Evolutionary conservation across 2,797 vertebrate species (phyloP), one percentile per base, ranked within the genome.

Genomic region (Hephaestus fuliginosus): DNA sequence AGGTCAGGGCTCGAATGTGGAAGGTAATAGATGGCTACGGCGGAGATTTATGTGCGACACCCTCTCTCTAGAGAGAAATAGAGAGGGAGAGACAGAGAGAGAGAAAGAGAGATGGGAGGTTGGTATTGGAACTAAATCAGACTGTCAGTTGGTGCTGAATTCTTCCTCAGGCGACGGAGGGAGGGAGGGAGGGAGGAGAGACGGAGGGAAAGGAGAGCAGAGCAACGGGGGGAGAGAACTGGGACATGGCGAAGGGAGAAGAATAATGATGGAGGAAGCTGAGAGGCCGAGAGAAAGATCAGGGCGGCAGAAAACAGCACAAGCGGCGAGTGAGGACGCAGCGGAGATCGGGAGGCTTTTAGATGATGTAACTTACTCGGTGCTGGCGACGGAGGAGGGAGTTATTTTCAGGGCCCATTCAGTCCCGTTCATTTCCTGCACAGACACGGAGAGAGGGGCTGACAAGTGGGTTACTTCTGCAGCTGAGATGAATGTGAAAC

Each of bases 1-100:
- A 87, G 92, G 91, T 92, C 91, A 91, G 85, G 89, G 80, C 86
- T 88, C 22, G 67, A 91, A 81, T 74, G 90, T 86, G 74, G 90
- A 87, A 92, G 88, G 92, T 92, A 91, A 91, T 91, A 88, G 91
- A 92, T 93, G 90, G 92, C 90, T 90, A 89, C 89, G 83, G 84
- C 74, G 52, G 80, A 93, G 89, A 92, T 93, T 93, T 92, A 93
- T 89, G 90, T 91, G 91, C 80, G 70, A 90, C 84, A 86, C 82
- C 78, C 73, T 81, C 82, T 91, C 90, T 90, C 89, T 70, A 65
- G 85, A 84, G 88, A 88, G 87, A 81, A 84, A 81, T 70, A 76
- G 84, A 85, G 84, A 80, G 76, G 70, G 81, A 53, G 83, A 88
- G 86, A 88, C 83, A 85, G 57, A 80, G 74, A 71, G 80, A 81